A percentile compares a stretch with the other conserved stretches of the same genome.
phyloP scores from a whole-genome alignment of 2,888 invertebrate species.

The Eupithecia inturbata region DNA sequence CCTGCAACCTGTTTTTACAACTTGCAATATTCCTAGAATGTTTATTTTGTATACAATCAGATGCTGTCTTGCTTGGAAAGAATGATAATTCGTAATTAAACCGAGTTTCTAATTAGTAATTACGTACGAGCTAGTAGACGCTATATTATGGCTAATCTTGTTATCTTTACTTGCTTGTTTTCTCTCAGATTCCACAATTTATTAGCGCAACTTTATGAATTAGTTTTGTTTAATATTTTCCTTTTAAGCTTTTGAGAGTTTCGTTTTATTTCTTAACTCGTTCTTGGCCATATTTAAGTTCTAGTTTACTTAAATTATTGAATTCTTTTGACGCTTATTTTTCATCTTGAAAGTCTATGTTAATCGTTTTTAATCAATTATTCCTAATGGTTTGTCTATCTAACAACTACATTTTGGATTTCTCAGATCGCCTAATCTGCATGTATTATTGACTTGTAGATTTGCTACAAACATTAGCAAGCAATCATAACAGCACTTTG shows the following conservation, averaged over 20 bases:
- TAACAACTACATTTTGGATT: background rate
- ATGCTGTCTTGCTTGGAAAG: constrained; percentile 31
- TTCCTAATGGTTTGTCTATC: background rate
- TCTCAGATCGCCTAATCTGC: background rate
- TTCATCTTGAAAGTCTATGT: background rate
- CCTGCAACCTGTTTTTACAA: constrained; percentile 16
- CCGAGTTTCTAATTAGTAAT: constrained; percentile 38
- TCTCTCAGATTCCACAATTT: constrained; percentile 32
- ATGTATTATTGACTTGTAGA: constrained; percentile 18
- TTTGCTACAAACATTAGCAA: constrained; percentile 29
- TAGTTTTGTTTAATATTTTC: background rate
- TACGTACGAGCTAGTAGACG: constrained; percentile 32
- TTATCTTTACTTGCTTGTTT: constrained; percentile 31
- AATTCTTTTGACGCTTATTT: background rate
- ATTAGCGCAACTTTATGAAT: constrained; percentile 23
- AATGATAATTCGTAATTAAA: constrained; percentile 37
- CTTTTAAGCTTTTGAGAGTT: background rate
- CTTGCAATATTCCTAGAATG: constrained; percentile 17
- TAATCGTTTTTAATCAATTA: background rate
- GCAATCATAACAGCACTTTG: constrained; percentile 26
- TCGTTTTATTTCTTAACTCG: background rate
- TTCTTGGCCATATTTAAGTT: background rate
- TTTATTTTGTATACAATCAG: constrained; percentile 21
- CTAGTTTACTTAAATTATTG: background rate
- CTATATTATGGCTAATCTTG: constrained; percentile 34